These are phyloP conservation scores for Agrenia bidenticulata DNA, from an alignment of 2,888 invertebrate species.

Conservation along the genomic window DNA sequence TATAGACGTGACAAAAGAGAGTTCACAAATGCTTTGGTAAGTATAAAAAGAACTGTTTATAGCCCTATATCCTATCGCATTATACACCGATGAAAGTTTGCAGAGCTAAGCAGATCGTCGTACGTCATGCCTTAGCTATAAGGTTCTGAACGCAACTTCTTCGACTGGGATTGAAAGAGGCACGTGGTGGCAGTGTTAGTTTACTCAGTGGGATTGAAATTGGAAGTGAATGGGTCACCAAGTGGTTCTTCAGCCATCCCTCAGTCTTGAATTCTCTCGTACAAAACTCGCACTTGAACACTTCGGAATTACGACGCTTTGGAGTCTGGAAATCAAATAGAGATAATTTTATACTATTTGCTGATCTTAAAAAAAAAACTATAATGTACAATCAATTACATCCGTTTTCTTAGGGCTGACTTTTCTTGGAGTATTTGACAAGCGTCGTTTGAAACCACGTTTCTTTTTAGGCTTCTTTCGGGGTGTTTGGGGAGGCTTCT, in stretches of 20 bases:
- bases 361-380: too few relatives aligned
- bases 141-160: slow-evolving; percentile 7
- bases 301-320: slow-evolving; percentile 42
- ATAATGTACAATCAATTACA: slow-evolving; percentile 6
- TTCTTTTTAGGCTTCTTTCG: slow-evolving; percentile 39
- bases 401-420: slow-evolving; percentile 26
- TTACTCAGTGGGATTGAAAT: slow-evolving; percentile 51
- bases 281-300: slow-evolving; percentile 53
- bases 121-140: slow-evolving; percentile 6
- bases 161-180: slow-evolving; percentile 43
- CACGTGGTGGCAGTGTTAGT: slow-evolving; percentile 50
- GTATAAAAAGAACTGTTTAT: too few relatives aligned
- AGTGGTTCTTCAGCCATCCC: slow-evolving; percentile 52
- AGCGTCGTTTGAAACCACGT: slow-evolving; percentile 51
- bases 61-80: too few relatives aligned
- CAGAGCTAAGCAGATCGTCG: slow-evolving; percentile 20
- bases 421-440: slow-evolving; percentile 44
- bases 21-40: too few relatives aligned
- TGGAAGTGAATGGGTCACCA: slow-evolving; percentile 49
- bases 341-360: not conserved
- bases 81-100: too few relatives aligned
- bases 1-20: too few relatives aligned
- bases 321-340: not conserved
- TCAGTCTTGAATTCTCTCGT: slow-evolving; percentile 53
- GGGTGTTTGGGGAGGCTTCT: slow-evolving; percentile 28